Base-by-base conservation (phyloP, 2,797 vertebrate genomes). In the Babyrousa celebensis region DNA sequence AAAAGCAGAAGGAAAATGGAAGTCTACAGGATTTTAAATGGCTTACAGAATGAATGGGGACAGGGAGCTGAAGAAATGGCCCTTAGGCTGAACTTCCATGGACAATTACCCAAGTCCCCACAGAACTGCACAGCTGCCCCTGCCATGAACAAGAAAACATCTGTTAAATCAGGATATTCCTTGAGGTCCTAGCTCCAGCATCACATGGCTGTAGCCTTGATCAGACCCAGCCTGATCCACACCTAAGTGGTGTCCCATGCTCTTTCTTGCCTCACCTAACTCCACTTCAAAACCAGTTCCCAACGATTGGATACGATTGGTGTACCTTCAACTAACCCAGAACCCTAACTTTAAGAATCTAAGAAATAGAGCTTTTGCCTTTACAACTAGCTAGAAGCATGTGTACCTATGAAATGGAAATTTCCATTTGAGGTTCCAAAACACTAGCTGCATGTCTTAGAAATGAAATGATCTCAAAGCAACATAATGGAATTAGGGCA, bases 341-440 rank as follows among this genome's bases (percentile, higher is more conserved):
- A 95, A 74, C 62, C 21, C 67, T 89, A 96, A 95, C 83, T 97
- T 86, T 70, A 96, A 96, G 78, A 91, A 80, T 91, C 93, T 96
- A 89, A 95, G 62, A 96, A 80, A 72, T 43, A 74, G 0, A 80
- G 21, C 32, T 75, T 94, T 92, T 80, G 80, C 70, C 23, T 89
- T 83, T 93, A 83, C 8, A 52, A 79, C 52, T 56, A 80, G 58
- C 36, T 85, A 85, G 78, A 82, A 95, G 56, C 4, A 0, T 90
- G 32, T 82, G 36, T 54, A 62, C 21, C 58, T 84, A 29, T 74
- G 72, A 94, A 94, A 85, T 78, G 85, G 18, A 89, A 96, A 92
- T 84, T 95, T 48, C 36, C 40, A 29, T 87, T 43, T 74, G 82
- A 93, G 32, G 86, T 43, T 79, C 84, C 36, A 52, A 70, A 92